Evolutionary conservation across 1,140 invertebrate genomes (phyloP), one percentile per base, ranked within the genome.

Genomic region (Zaprionus ghesquierei): DNA sequence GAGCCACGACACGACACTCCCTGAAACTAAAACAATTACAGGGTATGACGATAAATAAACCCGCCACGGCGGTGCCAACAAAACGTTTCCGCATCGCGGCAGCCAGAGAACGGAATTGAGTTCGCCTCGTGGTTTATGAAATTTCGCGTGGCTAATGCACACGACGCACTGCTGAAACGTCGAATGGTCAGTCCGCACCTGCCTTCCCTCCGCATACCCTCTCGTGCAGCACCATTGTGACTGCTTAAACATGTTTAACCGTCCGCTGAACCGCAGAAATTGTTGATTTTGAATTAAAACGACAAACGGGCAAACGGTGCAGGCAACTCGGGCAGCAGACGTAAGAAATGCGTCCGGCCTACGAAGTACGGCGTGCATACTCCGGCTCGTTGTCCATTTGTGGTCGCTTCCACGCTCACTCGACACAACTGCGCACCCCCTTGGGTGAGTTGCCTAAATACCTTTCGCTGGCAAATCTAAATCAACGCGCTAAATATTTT

Each of bases 271-370:
- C 82, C 84, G 82, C 82, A 84, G 49, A 87, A 87, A 87, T 79
- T 84, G 82, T 87, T 89, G 82, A 89, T 87, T 89, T 87, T 87
- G 82, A 89, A 87, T 87, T 87, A 87, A 87, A 87, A 89, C 75
- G 68, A 60, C 71, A 55, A 33, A 38, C 54, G 38, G 38, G 29
- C 49, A 25, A 23, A 51, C 49, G 23, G 31, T 53, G 38, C 44
- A 46, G 46, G 49, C 54, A 58, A 49, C 13, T 6, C 6, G 2
- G 27, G 27, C 27, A 10, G 51, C 64, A 35, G 50, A 58, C 50
- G 46, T 81, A 86, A 86, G 81, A 86, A 86, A 87, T 70, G 68
- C 65, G 62, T 55, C 64, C 70, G 53, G 68, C 82, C 54, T 72
- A 75, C 60, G 71, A 65, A 65, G 54, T 68, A 72, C 61, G 23